These are phyloP conservation scores for Apomyelois bistriatella DNA, from an alignment of 2,888 invertebrate genomes.

Conservation along the genomic window DNA sequence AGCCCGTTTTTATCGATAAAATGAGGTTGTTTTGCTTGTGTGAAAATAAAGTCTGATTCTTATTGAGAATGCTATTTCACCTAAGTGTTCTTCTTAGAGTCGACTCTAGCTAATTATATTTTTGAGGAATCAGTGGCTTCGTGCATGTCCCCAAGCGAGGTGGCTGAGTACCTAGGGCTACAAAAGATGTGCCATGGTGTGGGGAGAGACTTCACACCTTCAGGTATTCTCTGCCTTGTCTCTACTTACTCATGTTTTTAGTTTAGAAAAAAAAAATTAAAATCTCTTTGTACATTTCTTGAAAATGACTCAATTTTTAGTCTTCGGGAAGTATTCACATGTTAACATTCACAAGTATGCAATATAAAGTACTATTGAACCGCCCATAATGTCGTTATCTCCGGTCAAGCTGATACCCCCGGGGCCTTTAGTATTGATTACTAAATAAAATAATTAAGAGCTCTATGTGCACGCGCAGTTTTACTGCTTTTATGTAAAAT, in stretches of 20 bases:
- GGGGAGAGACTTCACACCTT: too few species aligned
- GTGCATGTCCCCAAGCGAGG: too few species aligned
- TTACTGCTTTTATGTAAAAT: background rate
- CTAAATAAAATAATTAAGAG: constrained; percentile 7
- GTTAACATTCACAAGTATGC: background rate
- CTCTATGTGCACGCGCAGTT: background rate
- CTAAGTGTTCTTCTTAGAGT: too few species aligned
- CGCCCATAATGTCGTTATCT: background rate
- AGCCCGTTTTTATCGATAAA: constrained; percentile 3
- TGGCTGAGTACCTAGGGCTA: too few species aligned
- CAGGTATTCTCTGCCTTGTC: too few species aligned
- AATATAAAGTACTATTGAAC: background rate
- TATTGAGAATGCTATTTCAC: background rate
- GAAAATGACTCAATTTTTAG: too few species aligned
- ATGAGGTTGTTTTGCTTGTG: background rate
- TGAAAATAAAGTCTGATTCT: background rate
- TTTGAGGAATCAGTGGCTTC: too few species aligned
- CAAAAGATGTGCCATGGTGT: too few species aligned
- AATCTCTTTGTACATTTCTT: too few species aligned
- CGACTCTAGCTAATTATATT: too few species aligned
- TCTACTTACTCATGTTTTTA: too few species aligned
- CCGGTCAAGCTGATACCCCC: constrained; percentile 5
- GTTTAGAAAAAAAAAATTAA: too few species aligned
- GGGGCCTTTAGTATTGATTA: constrained; percentile 2
- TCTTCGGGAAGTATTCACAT: background rate